phyloP scores from a whole-genome alignment of 2,888 invertebrate species.

The Catocala nupta region DNA sequence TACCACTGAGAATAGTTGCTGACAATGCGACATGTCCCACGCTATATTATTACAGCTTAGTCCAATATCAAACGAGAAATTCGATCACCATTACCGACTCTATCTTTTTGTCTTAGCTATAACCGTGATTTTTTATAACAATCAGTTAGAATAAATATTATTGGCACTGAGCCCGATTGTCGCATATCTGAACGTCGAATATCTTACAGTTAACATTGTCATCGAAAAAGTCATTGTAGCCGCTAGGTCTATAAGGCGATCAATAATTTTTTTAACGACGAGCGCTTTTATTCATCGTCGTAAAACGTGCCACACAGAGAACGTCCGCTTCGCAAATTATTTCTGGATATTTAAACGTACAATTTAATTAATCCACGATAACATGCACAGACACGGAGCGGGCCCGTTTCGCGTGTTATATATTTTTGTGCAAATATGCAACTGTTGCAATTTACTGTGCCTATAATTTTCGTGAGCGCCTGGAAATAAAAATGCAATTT shows the following conservation, averaged over 20 bases:
- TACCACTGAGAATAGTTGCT: conserved; percentile 1
- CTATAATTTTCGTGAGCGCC: conserved; percentile 70
- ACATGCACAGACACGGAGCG: conserved; percentile 50
- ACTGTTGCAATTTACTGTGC: conserved; percentile 64
- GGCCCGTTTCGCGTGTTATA: conserved; percentile 33
- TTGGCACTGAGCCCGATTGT: not conserved
- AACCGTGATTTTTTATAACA: conserved; percentile 5
- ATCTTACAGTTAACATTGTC: not conserved
- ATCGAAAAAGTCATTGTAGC: not conserved
- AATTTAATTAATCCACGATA: conserved; percentile 54
- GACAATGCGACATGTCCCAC: not conserved
- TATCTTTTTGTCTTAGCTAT: not conserved
- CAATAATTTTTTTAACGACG: conserved; percentile 9
- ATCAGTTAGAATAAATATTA: not conserved
- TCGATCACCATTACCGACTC: conserved; percentile 5
- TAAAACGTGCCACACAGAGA: conserved; percentile 30
- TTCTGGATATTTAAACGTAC: conserved; percentile 39
- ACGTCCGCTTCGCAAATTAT: conserved; percentile 27
- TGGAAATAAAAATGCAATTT: conserved; percentile 78
- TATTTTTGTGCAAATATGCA: conserved; percentile 63
- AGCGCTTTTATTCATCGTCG: conserved; percentile 27
- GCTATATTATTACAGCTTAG: not conserved
- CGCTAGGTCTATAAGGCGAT: not conserved
- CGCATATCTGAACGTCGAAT: too few relatives aligned
- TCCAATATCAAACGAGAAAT: conserved; percentile 1